A percentile compares a stretch with the other conserved stretches of the same genome.
phyloP scores from a whole-genome alignment of 2,888 invertebrate genomes.

The Cancer borealis region DNA sequence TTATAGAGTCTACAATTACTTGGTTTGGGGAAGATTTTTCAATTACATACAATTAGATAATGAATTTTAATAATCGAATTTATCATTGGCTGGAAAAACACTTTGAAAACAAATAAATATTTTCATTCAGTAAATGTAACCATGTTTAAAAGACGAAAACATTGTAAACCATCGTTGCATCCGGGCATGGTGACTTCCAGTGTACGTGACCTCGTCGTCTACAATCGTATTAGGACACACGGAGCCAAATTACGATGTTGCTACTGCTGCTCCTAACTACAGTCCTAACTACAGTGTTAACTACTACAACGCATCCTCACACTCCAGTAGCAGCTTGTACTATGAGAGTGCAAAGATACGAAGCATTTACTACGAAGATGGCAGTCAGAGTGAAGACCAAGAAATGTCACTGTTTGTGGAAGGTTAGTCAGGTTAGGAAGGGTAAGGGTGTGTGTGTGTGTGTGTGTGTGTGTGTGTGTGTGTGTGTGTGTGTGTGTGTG shows the following conservation, averaged over 20 bases:
- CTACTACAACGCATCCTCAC: conserved; percentile 75
- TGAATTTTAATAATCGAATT: not conserved
- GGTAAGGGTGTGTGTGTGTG: not conserved
- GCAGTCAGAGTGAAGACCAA: conserved; percentile 71
- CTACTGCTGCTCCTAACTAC: not conserved
- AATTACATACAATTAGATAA: not conserved
- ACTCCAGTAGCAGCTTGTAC: conserved; percentile 71
- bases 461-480: not conserved
- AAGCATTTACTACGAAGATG: conserved; percentile 76
- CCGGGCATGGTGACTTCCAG: conserved; percentile 49
- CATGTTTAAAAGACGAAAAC: no score
- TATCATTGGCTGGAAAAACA: not conserved
- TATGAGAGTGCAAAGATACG: conserved; percentile 77
- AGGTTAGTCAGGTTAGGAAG: conserved; percentile 58
- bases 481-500: not conserved
- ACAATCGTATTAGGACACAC: conserved; percentile 71
- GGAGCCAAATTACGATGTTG: conserved; percentile 67
- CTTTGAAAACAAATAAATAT: not conserved
- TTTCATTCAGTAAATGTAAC: not conserved
- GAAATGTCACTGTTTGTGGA: conserved; percentile 76
- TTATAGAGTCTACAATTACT: no score
- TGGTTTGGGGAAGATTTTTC: not conserved
- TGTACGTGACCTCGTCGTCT: conserved; percentile 76
- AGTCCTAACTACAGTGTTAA: conserved; percentile 53
- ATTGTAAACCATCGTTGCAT: no score